Evolutionary conservation across 64 coral and sea anemone genomes (phyloP), one percentile per base, ranked within the genome.

Genomic region (Astreopora myriophthalma): DNA sequence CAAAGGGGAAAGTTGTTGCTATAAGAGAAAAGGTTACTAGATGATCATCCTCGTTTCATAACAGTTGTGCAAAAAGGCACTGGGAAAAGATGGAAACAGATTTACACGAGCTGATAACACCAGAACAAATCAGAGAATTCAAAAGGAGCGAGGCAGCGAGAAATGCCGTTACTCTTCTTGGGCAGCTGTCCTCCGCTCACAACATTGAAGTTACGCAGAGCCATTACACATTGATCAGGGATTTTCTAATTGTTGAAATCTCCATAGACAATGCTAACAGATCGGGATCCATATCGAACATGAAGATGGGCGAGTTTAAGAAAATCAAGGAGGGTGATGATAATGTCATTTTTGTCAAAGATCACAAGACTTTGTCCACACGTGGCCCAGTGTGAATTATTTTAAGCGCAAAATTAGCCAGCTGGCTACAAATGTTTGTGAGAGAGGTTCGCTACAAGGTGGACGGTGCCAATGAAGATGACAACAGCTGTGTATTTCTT

Each of bases 31-130:
- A 70, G 71, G 33, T 90, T 63, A 48, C 20, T 35, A 19, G 88
- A 33, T 90, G 88, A 74, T 90, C 61, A 58, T 39, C 32, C 2
- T 25, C 88, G 22, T 80, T 23, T 80, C 74, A 26, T 19, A 16
- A 63, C 19, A 46, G 51, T 22, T 65, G 39, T 34, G 39, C 51
- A 74, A 69, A 67, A 75, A 48, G 88, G 35, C 88, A 90, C 62
- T 80, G 74, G 88, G 74, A 90, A 61, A 90, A 80, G 65, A 90
- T 79, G 88, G 74, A 90, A 25, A 34, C 79, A 90, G 88, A 90
- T 37, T 69, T 90, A 13, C 51, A 80, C 31, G 40, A 17, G 25
- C 27, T 80, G 49, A 64, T 90, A 22, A 78, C 88, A 62, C 88
- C 88, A 44, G 74, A 90, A 48, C 58, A 79, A 64, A 79, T 80